Evolutionary conservation across 2,888 invertebrate species (phyloP), one percentile per base, ranked within the genome.

Genomic region (Spilosoma lubricipeda): DNA sequence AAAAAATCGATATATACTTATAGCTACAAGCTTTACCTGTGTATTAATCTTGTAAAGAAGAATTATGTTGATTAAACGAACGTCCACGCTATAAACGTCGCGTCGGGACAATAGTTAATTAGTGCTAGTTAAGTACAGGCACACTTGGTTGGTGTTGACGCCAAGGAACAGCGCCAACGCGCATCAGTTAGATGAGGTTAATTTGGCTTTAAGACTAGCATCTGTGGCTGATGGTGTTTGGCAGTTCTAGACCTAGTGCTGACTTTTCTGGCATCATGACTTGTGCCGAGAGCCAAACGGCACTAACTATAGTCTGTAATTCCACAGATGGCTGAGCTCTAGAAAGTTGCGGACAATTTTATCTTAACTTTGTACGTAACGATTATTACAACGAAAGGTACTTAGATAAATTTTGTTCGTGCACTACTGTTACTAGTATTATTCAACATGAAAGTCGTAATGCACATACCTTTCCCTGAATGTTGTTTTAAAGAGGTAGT

Each of bases 141-240:
- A 70, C 76, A 77, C 68, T 78, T 72, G 67, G 48, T 76, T 70
- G 78, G 72, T 76, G 75, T 76, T 75, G 77, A 75, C 85, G 91
- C 91, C 92, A 91, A 92, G 90, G 79, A 84, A 59, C 73, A 71
- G 72, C 73, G 88, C 87, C 87, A 87, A 87, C 82, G 77, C 81
- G 78, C 80, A 86, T 87, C 78, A 86, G 85, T 87, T 88, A 89
- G 88, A 91, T 90, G 88, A 84, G 87, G 85, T 89, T 90, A 80
- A 92, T 93, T 93, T 93, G 92, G 92, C 91, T 88, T 84, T 83
- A 85, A 86, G 86, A 82, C 84, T 80, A 85, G 83, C 89, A 91
- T 90, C 89, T 91, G 90, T 79, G 86, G 83, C 83, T 82, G 78
- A 74, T 78, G 75, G 78, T 88, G 90, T 89, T 93, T 93, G 93